These are phyloP conservation scores for Drosophila arawakana DNA, from an alignment of 1,140 invertebrate genomes.

Conservation along the genomic window DNA sequence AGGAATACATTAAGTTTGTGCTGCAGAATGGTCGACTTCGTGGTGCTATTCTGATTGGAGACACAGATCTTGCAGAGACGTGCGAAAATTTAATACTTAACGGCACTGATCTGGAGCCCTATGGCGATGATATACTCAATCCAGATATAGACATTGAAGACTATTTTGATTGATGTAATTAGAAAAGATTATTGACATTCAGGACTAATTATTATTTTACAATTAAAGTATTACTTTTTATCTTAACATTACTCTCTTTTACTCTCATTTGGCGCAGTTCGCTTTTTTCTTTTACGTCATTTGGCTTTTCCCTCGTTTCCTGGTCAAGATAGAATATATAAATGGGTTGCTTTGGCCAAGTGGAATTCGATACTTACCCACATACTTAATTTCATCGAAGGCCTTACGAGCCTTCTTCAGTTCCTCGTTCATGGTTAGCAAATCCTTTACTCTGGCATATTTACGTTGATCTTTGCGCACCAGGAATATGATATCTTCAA, in stretches of 20 bases:
- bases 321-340: conserved; percentile 18
- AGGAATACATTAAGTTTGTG: conserved; percentile 97
- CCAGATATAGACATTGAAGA: conserved; percentile 99
- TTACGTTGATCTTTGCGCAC: conserved; percentile 98
- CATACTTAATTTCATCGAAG: conserved; percentile 99
- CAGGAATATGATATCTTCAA: conserved; percentile 99
- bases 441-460: conserved; percentile 98
- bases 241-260: conserved; percentile 18
- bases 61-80: conserved; percentile 98
- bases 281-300: conserved; percentile 68
- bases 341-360: background rate
- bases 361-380: conserved; percentile 62
- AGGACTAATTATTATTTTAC: conserved; percentile 95
- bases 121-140: conserved; percentile 97
- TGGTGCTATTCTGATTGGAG: conserved; percentile 97
- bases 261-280: conserved; percentile 21
- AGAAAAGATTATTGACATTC: conserved; percentile 88
- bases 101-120: conserved; percentile 94
- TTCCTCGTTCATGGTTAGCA: conserved; percentile 99
- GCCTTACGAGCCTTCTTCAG: conserved; percentile 99
- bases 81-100: conserved; percentile 99
- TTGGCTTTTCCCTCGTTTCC: conserved; percentile 82
- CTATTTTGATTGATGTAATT: conserved; percentile 95
- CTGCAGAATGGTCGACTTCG: conserved; percentile 93
- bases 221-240: conserved; percentile 23